Evolutionary conservation across 2,113 vertebrate species (phyloP), one percentile per base, ranked within the genome.

Genomic region (Eira barbara): DNA sequence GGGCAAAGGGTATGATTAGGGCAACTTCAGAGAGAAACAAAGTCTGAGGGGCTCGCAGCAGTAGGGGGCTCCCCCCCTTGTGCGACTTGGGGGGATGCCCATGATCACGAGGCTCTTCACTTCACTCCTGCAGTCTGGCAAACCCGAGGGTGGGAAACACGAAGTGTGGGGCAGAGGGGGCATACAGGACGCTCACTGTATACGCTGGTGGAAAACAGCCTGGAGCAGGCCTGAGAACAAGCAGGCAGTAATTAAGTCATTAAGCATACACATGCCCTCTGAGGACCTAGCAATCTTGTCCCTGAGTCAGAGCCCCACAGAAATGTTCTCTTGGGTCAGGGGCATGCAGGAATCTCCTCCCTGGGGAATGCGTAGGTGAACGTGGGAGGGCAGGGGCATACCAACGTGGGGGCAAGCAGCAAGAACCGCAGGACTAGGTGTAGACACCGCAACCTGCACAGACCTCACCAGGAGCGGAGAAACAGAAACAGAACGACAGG

Each of bases 141-240:
- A 25, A 23, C 21, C 2, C 3, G 2, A 11, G 25, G 39, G 25
- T 3, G 0, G 52, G 36, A 81, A 31, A n/a, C 0, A 31, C 42
- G 61, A 13, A 73, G 55, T 4, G 25, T 4, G 31, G 61, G n/a
- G 20, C 0, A 1, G 27, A 34, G 25, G n/a, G 21, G 59, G 42
- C 42, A 47, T 14, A 47, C 7, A 21, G 83, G 52, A n/a, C 61
- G 34, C 31, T 25, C 42, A 14, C 5, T 42, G n/a, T 11, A 31
- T 14, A 31, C 7, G 11, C 14, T 25, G 34, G 90, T 14, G 34
- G 52, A 15, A 61, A 47, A 31, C 39, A 31, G 49, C 31, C 23
- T 18, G 63, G 14, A 65, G 31, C 34, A 61, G 67, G 67, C n/a
- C 47, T 45, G 5, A 0, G 9, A 42, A 39, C 4, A 47, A 29